Evolutionary conservation across 2,113 vertebrate species (phyloP).

Genomic region (Nesoenas mayeri): DNA sequence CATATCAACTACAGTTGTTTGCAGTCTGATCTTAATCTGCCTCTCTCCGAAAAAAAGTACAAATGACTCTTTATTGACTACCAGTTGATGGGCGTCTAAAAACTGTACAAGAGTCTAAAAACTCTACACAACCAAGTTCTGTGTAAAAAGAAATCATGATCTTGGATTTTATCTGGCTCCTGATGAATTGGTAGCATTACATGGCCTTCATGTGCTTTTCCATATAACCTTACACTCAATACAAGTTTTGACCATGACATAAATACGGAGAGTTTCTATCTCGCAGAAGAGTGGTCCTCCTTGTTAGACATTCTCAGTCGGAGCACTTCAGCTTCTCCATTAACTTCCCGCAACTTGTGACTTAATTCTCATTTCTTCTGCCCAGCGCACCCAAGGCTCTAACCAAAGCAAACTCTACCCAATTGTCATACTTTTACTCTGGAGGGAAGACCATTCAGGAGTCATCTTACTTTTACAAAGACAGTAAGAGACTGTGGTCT

Average conservation of each 20-base stretch:
- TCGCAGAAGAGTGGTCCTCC: background rate
- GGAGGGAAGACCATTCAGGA: background rate
- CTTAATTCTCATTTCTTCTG: background rate
- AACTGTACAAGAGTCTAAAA: background rate
- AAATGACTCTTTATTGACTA: background rate
- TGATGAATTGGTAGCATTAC: background rate
- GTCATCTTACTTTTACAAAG: background rate
- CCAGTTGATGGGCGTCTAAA: background rate
- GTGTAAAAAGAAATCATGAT: too few relatives aligned
- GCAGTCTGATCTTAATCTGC: background rate
- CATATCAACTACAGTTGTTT: background rate
- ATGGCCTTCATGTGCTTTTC: background rate
- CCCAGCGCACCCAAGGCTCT: background rate
- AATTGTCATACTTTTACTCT: background rate
- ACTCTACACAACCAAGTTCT: background rate
- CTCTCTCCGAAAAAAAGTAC: background rate
- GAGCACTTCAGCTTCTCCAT: background rate
- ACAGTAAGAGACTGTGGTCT: background rate
- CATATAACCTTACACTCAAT: background rate
- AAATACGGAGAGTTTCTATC: background rate
- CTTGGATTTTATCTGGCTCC: background rate
- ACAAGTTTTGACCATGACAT: background rate
- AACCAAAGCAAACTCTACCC: background rate
- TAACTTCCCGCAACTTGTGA: background rate
- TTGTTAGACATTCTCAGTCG: background rate